phyloP scores from a whole-genome alignment of 2,113 vertebrate genomes.

The Capreolus pygargus region DNA sequence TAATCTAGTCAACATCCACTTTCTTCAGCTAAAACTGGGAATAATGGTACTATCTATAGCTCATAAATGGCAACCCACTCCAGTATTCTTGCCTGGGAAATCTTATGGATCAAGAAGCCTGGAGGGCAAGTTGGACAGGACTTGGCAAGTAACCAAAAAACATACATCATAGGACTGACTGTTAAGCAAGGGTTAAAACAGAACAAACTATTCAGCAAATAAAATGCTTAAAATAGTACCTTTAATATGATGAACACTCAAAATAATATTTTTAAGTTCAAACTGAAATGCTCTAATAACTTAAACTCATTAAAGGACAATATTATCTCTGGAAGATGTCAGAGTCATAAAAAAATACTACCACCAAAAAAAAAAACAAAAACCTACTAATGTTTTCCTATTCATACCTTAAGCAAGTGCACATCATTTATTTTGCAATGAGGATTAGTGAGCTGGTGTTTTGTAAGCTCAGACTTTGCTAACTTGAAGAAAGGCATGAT shows the following conservation, averaged over 20 bases:
- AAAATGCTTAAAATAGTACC: neutral
- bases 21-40: neutral
- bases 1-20: neutral
- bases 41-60: neutral
- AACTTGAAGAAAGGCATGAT: neutral
- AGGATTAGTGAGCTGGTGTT: neutral
- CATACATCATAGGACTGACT: neutral
- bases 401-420: neutral
- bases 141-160: neutral
- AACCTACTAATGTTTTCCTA: neutral
- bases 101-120: neutral
- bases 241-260: neutral
- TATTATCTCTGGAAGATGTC: neutral
- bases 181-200: neutral
- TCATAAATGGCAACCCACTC: neutral
- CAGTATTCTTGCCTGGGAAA: neutral
- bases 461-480: neutral
- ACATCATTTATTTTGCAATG: neutral
- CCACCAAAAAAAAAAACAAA: slow-evolving; percentile 26
- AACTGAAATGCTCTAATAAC: neutral
- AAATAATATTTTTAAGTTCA: slow-evolving; percentile 1
- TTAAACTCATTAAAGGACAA: neutral
- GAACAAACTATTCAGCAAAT: neutral
- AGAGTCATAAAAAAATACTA: neutral
- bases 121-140: neutral